Evolutionary conservation across 2,113 vertebrate species (phyloP).

Genomic region (Colossoma macropomum): DNA sequence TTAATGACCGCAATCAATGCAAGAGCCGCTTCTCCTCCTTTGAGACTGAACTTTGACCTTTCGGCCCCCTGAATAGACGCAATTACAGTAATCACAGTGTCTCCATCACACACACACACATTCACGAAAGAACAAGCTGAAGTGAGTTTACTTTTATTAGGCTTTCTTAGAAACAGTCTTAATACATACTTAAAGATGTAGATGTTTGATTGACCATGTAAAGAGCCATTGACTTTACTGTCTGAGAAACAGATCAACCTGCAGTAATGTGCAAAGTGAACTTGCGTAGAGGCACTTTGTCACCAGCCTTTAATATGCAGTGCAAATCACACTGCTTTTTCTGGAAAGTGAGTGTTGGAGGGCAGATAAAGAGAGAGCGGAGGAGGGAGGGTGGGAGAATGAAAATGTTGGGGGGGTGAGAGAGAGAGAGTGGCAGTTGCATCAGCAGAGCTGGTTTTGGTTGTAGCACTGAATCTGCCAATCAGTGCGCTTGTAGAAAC

Average conservation of each 20-base stretch:
- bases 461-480: background rate
- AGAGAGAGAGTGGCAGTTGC: background rate
- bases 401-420: background rate
- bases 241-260: background rate
- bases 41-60: conserved; percentile 25
- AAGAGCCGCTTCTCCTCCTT: conserved; percentile 24
- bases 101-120: background rate
- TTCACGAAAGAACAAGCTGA: background rate
- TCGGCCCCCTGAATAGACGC: background rate
- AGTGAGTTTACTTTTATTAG: background rate
- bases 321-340: background rate
- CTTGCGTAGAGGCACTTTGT: background rate
- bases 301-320: background rate
- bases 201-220: background rate
- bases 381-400: background rate
- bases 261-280: background rate
- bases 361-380: background rate
- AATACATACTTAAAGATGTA: background rate
- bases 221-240: background rate
- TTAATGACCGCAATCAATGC: conserved; percentile 39
- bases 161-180: no score
- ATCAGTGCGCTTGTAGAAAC: background rate
- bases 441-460: background rate
- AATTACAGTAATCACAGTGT: conserved; percentile 39
- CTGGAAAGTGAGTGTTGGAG: background rate